Evolutionary conservation across 2,888 invertebrate species (phyloP).

Genomic region (Hipparchia semele): DNA sequence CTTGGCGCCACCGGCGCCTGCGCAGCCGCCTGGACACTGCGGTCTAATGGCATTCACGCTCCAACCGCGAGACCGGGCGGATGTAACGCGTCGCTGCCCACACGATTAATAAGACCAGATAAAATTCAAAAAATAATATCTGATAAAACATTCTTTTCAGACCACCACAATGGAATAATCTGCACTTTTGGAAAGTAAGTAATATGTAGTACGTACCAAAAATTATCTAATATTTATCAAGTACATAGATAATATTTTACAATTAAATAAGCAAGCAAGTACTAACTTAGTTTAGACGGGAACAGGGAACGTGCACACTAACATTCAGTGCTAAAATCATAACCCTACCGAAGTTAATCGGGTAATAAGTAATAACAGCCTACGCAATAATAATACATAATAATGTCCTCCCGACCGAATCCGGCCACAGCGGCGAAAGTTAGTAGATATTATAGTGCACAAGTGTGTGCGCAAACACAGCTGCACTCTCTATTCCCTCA

Average conservation of each 20-base stretch:
- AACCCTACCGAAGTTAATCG: neutral
- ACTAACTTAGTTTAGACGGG: too few species aligned
- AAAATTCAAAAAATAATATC: constrained; percentile 4
- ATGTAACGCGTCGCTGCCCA: constrained; percentile 55
- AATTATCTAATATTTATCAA: too few species aligned
- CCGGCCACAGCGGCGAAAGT: too few species aligned
- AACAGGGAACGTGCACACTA: neutral
- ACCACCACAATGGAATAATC: neutral
- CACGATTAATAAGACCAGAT: constrained; percentile 33
- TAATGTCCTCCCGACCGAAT: too few species aligned
- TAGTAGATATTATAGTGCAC: too few species aligned
- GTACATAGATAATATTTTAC: too few species aligned
- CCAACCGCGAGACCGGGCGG: constrained; percentile 58
- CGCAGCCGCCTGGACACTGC: constrained; percentile 50
- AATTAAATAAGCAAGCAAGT: too few species aligned
- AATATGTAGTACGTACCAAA: neutral
- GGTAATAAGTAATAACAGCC: neutral
- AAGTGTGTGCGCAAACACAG: too few species aligned
- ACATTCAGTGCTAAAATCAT: neutral
- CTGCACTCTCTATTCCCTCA: too few species aligned
- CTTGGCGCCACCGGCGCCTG: constrained; percentile 71
- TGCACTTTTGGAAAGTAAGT: neutral
- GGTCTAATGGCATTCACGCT: constrained; percentile 56
- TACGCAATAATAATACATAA: constrained; percentile 25
- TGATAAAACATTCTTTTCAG: neutral